Evolutionary conservation across 1,140 invertebrate species (phyloP).

Genomic region (Drosophila lacertosa): DNA sequence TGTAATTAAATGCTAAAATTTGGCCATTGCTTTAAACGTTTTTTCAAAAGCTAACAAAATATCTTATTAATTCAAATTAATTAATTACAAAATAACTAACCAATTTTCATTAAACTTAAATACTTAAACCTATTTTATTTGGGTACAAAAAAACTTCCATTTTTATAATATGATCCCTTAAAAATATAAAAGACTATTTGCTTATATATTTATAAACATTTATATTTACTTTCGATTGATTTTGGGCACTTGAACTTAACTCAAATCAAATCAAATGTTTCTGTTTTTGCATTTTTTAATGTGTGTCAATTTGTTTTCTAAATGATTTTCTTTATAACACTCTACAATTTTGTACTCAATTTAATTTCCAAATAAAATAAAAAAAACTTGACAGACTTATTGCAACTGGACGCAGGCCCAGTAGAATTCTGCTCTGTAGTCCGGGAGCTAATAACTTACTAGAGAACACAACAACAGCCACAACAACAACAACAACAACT

Average conservation of each 20-base stretch:
- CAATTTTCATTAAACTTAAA: no score
- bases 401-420: constrained; percentile 81
- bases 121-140: no score
- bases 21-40: no score
- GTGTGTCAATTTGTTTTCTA: constrained; percentile 2
- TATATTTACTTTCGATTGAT: background rate
- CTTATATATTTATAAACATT: no score
- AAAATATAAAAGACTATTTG: no score
- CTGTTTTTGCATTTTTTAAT: constrained; percentile 16
- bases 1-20: no score
- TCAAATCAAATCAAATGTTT: background rate
- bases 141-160: no score
- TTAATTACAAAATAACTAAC: no score
- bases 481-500: constrained; percentile 31
- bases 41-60: no score
- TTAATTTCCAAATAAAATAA: constrained; percentile 7
- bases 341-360: constrained; percentile 31
- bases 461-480: constrained; percentile 52
- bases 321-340: constrained; percentile 7
- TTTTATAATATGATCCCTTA: no score
- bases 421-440: constrained; percentile 81
- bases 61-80: no score
- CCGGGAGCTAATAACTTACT: constrained; percentile 71
- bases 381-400: constrained; percentile 67
- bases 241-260: background rate